Percentiles rank a stretch among this genome's conserved stretches.
Conservation (phyloP, 2,797 vertebrate species). For the Okamejei kenojei region DNA sequence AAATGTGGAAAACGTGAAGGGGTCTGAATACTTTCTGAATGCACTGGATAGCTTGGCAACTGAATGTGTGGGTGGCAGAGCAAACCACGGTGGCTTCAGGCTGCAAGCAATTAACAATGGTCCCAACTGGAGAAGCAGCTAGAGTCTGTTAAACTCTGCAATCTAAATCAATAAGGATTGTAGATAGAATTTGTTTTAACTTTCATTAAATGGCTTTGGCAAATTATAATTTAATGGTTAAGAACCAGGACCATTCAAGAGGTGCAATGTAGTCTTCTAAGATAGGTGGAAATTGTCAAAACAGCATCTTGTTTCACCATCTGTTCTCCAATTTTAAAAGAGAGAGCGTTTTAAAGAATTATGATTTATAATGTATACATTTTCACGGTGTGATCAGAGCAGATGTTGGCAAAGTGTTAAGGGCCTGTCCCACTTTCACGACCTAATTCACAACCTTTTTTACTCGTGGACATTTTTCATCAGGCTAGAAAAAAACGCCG, state of each 20-base stretch:
- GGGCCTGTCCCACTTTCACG: too few species aligned
- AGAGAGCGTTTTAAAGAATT: background rate
- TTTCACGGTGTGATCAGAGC: background rate
- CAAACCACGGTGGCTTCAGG: too few species aligned
- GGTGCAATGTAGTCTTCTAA: background rate
- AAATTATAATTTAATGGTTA: background rate
- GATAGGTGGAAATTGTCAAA: background rate
- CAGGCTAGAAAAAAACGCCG: too few species aligned
- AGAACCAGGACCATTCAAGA: background rate
- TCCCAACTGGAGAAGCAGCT: background rate
- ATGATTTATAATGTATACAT: background rate
- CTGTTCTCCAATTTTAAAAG: background rate
- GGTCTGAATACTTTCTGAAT: too few species aligned
- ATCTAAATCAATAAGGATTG: background rate
- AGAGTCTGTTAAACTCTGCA: background rate
- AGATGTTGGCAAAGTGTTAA: background rate
- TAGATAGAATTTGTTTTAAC: background rate
- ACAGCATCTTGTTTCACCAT: background rate
- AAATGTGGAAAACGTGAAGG: too few species aligned
- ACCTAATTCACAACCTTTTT: too few species aligned
- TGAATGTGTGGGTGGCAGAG: too few species aligned
- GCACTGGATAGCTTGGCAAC: too few species aligned
- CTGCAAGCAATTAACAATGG: background rate
- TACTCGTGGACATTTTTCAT: too few species aligned
- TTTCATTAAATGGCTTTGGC: background rate